Evolutionary conservation across 2,113 vertebrate genomes (phyloP), one percentile per base, ranked within the genome.

Genomic region (Neopipo cinnamomea): DNA sequence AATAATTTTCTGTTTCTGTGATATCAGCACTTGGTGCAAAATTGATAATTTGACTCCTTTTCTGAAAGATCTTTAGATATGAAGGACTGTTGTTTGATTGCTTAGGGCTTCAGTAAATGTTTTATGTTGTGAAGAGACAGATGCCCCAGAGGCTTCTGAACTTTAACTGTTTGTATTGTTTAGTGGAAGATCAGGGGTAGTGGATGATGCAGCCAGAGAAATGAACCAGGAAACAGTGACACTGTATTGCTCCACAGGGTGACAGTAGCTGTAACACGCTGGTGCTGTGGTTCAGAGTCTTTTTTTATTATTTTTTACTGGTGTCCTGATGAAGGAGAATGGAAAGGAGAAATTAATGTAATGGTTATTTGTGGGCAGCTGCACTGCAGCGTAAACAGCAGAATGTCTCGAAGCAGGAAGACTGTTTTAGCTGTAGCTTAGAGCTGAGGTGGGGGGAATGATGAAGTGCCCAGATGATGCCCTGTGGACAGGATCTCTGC

Each of bases 1-100:
- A 94, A 94, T 79, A 89, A 62, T 89, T 95, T 89, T 91, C 84
- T 91, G 19, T 93, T 92, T 88, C 56, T 93, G 18, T 83, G 46
- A 63, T 84, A 96, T 91, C 41, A 70, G 78, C 35, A 67, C 53
- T 85, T 70, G 39, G 39, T 95, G 17, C 31, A 53, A 93, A 96
- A 93, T n/a, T 61, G 90, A 47, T 86, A 91, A 81, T 79, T 83
- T 86, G 62, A 21, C 47, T 76, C 14, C 20, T 56, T 89, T 91
- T 82, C 83, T 58, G 71, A 62, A 83, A 72, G 19, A 9, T 8
- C 73, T 79, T 85, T 49, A n/a, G 24, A 17, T 49, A 20, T 14
- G 25, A 85, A 81, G 52, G 24, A 28, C 71, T 66, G 12, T 71
- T 58, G 31, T 65, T 93, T 79, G 80, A 33, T 67, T 90, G 74